Conservation (phyloP, 2,113 vertebrate genomes). For the Hemiscyllium ocellatum region DNA sequence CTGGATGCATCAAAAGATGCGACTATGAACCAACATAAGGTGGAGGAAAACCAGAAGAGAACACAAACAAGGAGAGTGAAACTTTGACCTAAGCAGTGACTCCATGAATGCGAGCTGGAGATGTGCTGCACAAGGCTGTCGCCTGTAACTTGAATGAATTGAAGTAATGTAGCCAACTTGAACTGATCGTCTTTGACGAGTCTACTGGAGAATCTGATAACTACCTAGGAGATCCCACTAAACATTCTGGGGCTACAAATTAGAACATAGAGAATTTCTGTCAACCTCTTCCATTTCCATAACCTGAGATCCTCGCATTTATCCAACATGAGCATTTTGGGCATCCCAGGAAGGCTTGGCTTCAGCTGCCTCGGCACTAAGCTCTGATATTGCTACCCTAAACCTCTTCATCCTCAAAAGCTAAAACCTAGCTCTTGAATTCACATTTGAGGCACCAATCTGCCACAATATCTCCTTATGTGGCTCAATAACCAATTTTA, state of each 20-base stretch:
- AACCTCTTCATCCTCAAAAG: no score
- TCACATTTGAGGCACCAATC: not conserved
- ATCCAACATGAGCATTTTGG: no score
- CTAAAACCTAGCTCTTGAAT: not conserved
- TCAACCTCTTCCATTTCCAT: no score
- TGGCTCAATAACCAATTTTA: not conserved
- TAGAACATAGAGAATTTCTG: not conserved
- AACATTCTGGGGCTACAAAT: not conserved
- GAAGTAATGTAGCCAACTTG: not conserved
- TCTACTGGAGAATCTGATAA: not conserved
- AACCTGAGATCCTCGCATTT: no score
- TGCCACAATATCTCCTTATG: not conserved
- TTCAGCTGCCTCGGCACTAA: not conserved
- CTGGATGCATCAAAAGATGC: not conserved
- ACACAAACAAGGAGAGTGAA: not conserved
- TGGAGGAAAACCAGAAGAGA: not conserved
- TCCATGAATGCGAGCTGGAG: not conserved
- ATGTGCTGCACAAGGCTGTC: not conserved
- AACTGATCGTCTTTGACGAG: not conserved
- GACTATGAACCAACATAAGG: not conserved
- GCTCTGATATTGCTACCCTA: not conserved
- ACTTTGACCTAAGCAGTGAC: not conserved
- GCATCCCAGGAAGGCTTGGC: not conserved
- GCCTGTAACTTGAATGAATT: not conserved
- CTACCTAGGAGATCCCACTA: not conserved